Base-by-base conservation (phyloP, 30 jellyfish, hydroid and myxozoan genomes). In the Rhopilema esculentum region DNA sequence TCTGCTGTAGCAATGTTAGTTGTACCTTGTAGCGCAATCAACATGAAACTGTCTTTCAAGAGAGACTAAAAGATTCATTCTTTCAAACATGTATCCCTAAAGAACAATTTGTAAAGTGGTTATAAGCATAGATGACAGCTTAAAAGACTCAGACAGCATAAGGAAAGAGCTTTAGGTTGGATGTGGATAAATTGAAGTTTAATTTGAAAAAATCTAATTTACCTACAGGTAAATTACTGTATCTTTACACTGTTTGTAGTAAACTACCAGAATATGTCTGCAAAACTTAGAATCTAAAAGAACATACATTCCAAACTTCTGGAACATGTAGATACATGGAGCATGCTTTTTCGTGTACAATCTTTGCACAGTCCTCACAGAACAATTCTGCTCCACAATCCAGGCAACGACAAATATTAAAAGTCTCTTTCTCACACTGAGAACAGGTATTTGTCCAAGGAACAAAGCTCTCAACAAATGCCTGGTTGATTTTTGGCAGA, bases 391-490 rank as follows among this genome's bases (percentile, higher is more conserved):
- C 74, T 20, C 74, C 74, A 64, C 74, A 64, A 64, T 64, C 19
- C 31, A 64, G 31, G 74, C 74, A 64, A 64, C 74, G 74, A 64
- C 74, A 64, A 64, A 64, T 64, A 64, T 64, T 64, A 25, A 21
- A 20, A 64, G 74, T 64, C 74, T 64, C 30, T 64, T 20, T 64
- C 30, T 25, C 74, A 64, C 74, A 64, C 31, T 64, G 74, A 64
- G 74, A 64, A 25, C 74, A 64, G 27, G 74, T 64, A 64, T 64
- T 64, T 20, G 74, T 64, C 74, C 74, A 64, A 64, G 74, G 74
- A 64, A 64, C 74, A 64, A 64, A 64, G 31, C 74, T 64, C 74
- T 64, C 74, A 20, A 64, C 74, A 64, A 20, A 64, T 20, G 74
- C 74, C 27, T 21, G 8, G 31, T 64, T 20, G 27, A 64, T 64